Evolutionary conservation across 2,888 invertebrate genomes (phyloP).

Genomic region (Euclidia mi): DNA sequence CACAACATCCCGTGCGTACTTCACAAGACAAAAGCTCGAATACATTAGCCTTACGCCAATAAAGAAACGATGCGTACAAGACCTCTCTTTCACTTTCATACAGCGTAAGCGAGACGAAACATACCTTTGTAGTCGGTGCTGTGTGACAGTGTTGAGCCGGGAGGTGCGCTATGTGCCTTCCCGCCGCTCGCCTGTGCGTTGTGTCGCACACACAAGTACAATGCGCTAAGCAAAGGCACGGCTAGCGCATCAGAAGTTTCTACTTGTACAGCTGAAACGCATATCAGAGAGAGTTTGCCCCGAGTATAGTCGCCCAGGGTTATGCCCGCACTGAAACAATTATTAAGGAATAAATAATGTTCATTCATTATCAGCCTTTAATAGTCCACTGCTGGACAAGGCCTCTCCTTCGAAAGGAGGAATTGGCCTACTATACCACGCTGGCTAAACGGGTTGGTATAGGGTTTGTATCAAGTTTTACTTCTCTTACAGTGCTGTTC

Average conservation of each 20-base stretch:
- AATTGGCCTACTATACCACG: no score
- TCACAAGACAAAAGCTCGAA: no score
- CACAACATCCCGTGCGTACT: no score
- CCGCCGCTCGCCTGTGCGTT: constrained; percentile 61
- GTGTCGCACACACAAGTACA: constrained; percentile 85
- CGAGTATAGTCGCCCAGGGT: constrained; percentile 79
- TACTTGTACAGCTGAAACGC: constrained; percentile 84
- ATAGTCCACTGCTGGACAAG: no score
- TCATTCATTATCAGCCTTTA: no score
- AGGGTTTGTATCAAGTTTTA: no score
- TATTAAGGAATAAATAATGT: background rate
- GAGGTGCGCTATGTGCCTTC: constrained; percentile 55
- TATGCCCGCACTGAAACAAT: constrained; percentile 72
- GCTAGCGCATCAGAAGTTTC: constrained; percentile 79
- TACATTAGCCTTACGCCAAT: background rate
- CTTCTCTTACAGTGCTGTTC: no score
- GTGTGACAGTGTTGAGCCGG: constrained; percentile 63
- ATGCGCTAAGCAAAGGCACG: constrained; percentile 81
- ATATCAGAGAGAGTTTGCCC: constrained; percentile 77
- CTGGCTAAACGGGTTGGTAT: no score
- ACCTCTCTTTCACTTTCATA: no score
- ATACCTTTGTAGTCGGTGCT: constrained; percentile 72
- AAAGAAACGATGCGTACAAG: background rate
- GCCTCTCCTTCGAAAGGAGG: no score
- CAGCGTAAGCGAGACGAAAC: background rate